Conservation (phyloP, 2,888 invertebrate genomes). For the Tetranychus piercei region DNA sequence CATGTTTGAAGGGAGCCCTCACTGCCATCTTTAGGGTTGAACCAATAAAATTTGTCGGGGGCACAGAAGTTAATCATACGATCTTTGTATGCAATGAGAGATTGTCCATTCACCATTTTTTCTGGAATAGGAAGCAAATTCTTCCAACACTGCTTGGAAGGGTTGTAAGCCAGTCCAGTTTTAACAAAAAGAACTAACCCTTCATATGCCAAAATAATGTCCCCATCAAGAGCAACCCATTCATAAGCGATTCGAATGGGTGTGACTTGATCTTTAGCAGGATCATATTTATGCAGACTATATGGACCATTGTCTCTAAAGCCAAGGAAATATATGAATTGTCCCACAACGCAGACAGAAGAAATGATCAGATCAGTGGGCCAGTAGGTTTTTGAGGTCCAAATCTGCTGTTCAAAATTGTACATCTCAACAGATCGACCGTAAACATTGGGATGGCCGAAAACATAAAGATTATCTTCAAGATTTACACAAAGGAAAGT, state of each 20-base stretch:
- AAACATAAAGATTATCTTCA: not conserved
- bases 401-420: not conserved
- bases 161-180: not conserved
- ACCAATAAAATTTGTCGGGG: not conserved
- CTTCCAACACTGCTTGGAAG: not conserved
- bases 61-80: not conserved
- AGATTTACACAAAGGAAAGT: not conserved
- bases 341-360: not conserved
- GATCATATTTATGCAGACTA: not conserved
- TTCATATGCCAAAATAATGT: not conserved
- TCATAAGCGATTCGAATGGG: not conserved
- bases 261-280: not conserved
- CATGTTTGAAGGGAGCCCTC: not conserved
- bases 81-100: not conserved
- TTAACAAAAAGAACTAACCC: not conserved
- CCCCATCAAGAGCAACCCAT: not conserved
- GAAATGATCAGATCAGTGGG: not conserved
- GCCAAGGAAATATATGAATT: not conserved
- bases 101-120: not conserved
- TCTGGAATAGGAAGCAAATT: not conserved
- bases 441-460: not conserved
- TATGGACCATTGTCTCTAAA: not conserved
- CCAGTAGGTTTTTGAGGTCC: not conserved
- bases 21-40: not conserved
- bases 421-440: not conserved